Base-by-base conservation (phyloP, 2,888 invertebrate species). In the Cephus pulcher region DNA sequence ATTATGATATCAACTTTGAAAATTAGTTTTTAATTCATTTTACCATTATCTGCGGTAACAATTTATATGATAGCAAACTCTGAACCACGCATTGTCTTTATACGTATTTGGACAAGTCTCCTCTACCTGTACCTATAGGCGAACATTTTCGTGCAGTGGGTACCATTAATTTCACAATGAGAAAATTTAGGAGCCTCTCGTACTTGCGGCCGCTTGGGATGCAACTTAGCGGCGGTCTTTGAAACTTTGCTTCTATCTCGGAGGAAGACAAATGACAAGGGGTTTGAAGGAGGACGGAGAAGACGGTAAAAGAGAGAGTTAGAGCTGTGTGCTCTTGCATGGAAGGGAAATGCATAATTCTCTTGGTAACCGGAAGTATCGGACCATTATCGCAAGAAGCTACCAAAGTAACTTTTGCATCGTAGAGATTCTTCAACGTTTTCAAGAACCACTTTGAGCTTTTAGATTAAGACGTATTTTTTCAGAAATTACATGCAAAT, bases 211-310 rank as follows among this genome's bases (percentile, higher is more conserved):
- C 82, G 81, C 81, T 75, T 79, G 81, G 85, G 86, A 83, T 83
- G 85, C 86, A 88, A 88, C 88, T 88, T 86, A 82, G 85, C 79
- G 56, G 81, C 83, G 86, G 86, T 87, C 89, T 88, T 89, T 86
- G 89, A 87, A 89, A 89, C 85, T 89, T 89, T 87, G 86, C 81
- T 85, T 87, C 88, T 88, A 89, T 89, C 89, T 87, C 82, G 84
- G 88, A 87, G 86, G 86, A 88, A 89, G 89, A 89, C 89, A 89
- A 89, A 89, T 88, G 88, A 89, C 86, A 86, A 81, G 79, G 79
- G 81, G 23, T 6, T 77, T 79, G 76, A 69, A 74, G 23, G 70
- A 79, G 78, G 35, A 69, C 35, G 82, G 81, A 81, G 80, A 75
- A 81, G 84, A 85, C 82, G 84, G 82, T 80, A 82, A 82, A 76